Base-by-base conservation (phyloP, 2,113 vertebrate genomes). In the Leucopternis melanops region DNA sequence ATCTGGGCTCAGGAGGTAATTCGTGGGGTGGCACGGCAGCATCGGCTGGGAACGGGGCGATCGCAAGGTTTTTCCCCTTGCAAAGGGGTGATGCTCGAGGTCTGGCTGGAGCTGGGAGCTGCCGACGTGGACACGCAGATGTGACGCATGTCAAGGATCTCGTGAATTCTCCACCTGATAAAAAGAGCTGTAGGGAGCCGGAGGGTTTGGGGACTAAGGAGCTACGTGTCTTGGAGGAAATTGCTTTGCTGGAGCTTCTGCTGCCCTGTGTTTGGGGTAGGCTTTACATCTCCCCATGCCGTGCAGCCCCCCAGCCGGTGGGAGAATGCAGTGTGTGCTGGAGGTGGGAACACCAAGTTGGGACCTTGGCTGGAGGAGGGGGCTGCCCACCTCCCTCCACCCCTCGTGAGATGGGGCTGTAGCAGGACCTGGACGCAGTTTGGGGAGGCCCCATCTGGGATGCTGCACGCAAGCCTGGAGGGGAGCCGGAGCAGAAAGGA, bases 1-100 rank as follows among this genome's bases (percentile, higher is more conserved):
- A 42, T 4, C 42, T 34, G 86, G 47, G 27, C n/a, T 61, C 1
- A 0, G 42, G 14, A 23, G 31, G 11, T 23, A 12, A 13, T 21
- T 8, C 5, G 3, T 4, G 66, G 42, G 36, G n/a, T 58, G 54
- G 19, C 22, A 36, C 0, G 0, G 25, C 29, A 54, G 36, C 49
- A 5, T 23, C 0, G 2, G 32, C 16, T 40, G 42, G 77, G 18
- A 52, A 21, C 2, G 44, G 54, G 65, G 23, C 5, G 6, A 54
- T 10, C 2, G 5, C 2, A 3, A 19, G 32, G 18, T 8, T 38
- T 54, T 49, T 3, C 15, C 31, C 13, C 10, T 26, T 26, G 34
- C 58, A 4, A 47, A 62, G 69, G 36, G 36, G 21, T 15, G 40
- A 18, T 29, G 86, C 40, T 78, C 2, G 1, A 12, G 18, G 45